These are phyloP conservation scores for Lepisosteus osseus DNA, from an alignment of 2,113 vertebrate species.

Conservation along the genomic window DNA sequence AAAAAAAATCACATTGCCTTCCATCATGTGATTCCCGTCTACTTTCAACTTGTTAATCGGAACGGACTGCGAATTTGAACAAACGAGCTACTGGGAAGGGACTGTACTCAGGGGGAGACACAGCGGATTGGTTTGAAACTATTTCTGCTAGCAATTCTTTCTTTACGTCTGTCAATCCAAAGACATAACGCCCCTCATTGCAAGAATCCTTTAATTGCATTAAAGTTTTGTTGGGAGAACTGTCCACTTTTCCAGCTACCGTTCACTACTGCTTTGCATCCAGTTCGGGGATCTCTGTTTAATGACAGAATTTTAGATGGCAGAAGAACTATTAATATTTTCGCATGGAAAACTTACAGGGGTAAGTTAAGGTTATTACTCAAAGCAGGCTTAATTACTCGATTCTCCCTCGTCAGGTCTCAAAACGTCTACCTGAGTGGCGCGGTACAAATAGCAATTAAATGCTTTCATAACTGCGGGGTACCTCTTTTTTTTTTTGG, in stretches of 20 bases:
- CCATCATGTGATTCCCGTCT: conserved; percentile 65
- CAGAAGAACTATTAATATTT: conserved; percentile 52
- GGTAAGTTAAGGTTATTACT: conserved; percentile 48
- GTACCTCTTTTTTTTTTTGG: too few species aligned
- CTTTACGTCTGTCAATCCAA: conserved; percentile 23
- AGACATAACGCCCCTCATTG: conserved; percentile 32
- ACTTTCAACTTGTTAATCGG: conserved; percentile 41
- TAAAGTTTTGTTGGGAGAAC: conserved; percentile 20
- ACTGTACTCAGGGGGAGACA: too few species aligned
- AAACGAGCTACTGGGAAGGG: conserved; percentile 10
- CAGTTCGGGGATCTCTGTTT: conserved; percentile 12
- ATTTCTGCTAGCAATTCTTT: conserved; percentile 2
- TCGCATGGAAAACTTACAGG: conserved; percentile 36
- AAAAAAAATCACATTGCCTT: conserved; percentile 57
- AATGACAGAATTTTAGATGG: conserved; percentile 55
- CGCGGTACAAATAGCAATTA: too few species aligned
- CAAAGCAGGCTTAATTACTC: too few species aligned
- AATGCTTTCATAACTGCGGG: too few species aligned
- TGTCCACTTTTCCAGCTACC: too few species aligned
- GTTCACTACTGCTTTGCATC: too few species aligned
- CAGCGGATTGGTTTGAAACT: conserved; percentile 11
- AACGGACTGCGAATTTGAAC: not conserved
- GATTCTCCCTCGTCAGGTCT: too few species aligned
- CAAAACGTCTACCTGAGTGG: too few species aligned
- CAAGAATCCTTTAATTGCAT: conserved; percentile 10